A percentile compares a stretch with the other conserved stretches of the same genome.
Conservation (phyloP, 2,888 invertebrate genomes). For the Drosophila fulvimacula region DNA sequence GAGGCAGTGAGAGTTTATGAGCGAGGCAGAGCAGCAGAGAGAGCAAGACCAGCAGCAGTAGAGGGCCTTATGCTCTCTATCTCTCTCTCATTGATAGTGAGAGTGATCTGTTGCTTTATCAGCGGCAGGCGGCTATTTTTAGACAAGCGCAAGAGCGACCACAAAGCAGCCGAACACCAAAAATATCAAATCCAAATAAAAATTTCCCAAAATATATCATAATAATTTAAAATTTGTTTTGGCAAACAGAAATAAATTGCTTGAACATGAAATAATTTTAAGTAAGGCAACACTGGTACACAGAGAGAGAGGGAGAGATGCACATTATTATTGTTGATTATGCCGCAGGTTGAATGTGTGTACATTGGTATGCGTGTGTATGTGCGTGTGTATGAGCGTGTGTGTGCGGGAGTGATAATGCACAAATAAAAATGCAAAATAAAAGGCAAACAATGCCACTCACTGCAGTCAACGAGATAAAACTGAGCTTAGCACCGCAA, state of each 20-base stretch:
- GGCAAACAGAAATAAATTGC: constrained; percentile 29
- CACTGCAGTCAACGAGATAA: constrained; percentile 44
- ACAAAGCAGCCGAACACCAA: constrained; percentile 32
- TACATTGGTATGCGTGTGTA: neutral
- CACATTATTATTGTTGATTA: constrained; percentile 45
- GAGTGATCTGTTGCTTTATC: constrained; percentile 73
- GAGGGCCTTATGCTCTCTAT: constrained; percentile 15
- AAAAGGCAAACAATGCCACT: constrained; percentile 44
- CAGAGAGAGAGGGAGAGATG: constrained; percentile 11
- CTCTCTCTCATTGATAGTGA: constrained; percentile 57
- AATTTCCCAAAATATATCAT: constrained; percentile 46
- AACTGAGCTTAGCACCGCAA: constrained; percentile 40
- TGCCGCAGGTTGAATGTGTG: constrained; percentile 47
- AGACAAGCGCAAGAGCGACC: constrained; percentile 40
- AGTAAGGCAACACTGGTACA: constrained; percentile 48
- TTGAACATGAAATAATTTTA: constrained; percentile 20
- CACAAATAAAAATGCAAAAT: constrained; percentile 42
- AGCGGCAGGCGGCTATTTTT: constrained; percentile 57
- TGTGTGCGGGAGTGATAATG: constrained; percentile 55
- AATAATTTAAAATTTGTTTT: constrained; percentile 30
- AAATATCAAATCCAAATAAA: constrained; percentile 41
- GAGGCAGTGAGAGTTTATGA: constrained; percentile 10
- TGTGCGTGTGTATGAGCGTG: neutral
- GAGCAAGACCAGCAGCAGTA: constrained; percentile 6
- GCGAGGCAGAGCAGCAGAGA: constrained; percentile 13